Evolutionary conservation across 2,113 vertebrate genomes (phyloP).

Genomic region (Lepus timidus): DNA sequence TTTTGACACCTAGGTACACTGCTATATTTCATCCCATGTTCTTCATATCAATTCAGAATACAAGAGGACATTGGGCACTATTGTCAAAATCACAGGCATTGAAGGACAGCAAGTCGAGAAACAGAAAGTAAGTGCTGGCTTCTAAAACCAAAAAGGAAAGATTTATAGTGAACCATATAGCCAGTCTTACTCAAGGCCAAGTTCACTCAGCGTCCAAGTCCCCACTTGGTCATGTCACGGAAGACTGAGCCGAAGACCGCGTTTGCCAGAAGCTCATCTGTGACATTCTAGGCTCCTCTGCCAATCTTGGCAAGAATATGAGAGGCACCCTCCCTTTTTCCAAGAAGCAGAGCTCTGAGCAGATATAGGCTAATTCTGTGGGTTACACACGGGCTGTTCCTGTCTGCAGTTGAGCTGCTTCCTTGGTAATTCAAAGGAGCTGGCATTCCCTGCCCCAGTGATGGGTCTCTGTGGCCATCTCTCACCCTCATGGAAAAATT

Average conservation of each 20-base stretch:
- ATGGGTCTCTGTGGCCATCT: background rate
- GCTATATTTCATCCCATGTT: background rate
- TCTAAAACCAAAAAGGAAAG: conserved; percentile 39
- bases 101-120: conserved; percentile 27
- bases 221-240: background rate
- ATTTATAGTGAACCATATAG: conserved; percentile 23
- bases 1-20: background rate
- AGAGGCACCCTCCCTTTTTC: background rate
- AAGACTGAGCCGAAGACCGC: background rate
- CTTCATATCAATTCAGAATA: background rate
- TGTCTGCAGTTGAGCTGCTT: background rate
- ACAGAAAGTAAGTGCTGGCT: conserved; percentile 60
- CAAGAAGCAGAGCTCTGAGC: background rate
- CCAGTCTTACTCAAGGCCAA: conserved; percentile 17
- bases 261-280: background rate
- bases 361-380: background rate
- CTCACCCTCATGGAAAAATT: background rate
- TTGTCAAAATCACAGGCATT: conserved; percentile 49
- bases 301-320: background rate
- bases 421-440: fast-evolving
- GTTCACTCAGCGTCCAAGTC: conserved; percentile 26
- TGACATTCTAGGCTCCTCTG: background rate
- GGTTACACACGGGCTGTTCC: conserved; percentile 32
- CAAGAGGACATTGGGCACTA: background rate
- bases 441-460: background rate